phyloP scores from a whole-genome alignment of 1,140 invertebrate species.

The Drosophila paulistorum region DNA sequence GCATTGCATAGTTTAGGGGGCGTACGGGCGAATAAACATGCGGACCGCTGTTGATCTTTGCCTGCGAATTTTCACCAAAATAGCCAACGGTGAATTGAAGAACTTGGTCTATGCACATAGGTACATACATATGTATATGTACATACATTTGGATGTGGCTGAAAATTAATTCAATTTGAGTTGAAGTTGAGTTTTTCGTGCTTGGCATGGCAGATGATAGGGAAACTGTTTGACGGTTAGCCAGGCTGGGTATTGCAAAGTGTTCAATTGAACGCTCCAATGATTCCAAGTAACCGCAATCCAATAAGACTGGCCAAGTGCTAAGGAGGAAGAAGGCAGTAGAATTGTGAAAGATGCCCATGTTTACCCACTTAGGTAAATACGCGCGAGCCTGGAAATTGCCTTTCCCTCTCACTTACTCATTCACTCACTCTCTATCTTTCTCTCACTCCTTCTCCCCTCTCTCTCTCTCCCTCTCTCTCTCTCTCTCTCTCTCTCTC shows the following conservation, averaged over 20 bases:
- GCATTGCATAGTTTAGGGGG: constrained; percentile 34
- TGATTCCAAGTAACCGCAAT: constrained; percentile 29
- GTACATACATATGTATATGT: background rate
- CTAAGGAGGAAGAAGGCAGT: constrained; percentile 17
- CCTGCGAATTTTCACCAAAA: constrained; percentile 24
- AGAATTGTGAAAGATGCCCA: constrained; percentile 4
- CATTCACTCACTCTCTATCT: background rate
- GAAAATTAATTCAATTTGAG: constrained; percentile 65
- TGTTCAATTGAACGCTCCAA: constrained; percentile 31
- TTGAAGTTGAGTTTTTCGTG: constrained; percentile 24
- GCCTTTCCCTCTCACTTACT: background rate
- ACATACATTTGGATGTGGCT: constrained; percentile 18
- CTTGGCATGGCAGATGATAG: constrained; percentile 41
- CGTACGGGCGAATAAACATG: constrained; percentile 16
- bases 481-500: background rate
- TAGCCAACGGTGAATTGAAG: constrained; percentile 3
- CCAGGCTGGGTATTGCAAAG: constrained; percentile 25
- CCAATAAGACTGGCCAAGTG: constrained; percentile 4
- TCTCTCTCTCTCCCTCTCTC: background rate
- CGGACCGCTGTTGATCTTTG: constrained; percentile 39
- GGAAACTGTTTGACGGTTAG: constrained; percentile 5
- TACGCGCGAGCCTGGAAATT: constrained; percentile 27
- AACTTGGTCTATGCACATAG: constrained; percentile 5
- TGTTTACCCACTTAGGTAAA: constrained; percentile 73
- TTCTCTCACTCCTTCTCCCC: background rate